A percentile compares a stretch with the other conserved stretches of the same genome.
phyloP scores from a whole-genome alignment of 2,113 vertebrate genomes.

The Hemiprocne comata region DNA sequence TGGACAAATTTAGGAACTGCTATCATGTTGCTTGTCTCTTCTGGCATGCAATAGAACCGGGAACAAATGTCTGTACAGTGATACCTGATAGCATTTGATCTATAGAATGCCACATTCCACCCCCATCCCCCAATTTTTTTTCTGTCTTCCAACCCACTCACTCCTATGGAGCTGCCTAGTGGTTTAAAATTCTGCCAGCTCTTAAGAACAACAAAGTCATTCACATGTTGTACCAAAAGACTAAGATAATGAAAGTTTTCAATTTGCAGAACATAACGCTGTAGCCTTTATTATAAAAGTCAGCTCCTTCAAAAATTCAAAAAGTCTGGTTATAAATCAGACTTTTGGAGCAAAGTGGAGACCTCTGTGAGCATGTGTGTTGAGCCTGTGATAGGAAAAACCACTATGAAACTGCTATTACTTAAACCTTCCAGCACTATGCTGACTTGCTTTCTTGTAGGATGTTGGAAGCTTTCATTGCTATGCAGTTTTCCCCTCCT shows the following conservation, averaged over 20 bases:
- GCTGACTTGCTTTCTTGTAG: neutral
- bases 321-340: neutral
- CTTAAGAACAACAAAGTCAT: neutral
- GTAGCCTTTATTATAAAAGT: neutral
- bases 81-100: slow-evolving; percentile 7
- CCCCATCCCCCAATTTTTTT: neutral
- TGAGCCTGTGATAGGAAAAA: neutral
- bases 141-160: neutral
- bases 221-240: neutral
- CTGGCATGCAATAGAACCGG: neutral
- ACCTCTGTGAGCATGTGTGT: neutral
- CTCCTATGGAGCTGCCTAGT: neutral
- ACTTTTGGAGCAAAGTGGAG: neutral
- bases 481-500: neutral
- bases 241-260: neutral
- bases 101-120: neutral
- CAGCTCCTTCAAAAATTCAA: neutral
- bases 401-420: neutral
- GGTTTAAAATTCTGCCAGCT: neutral
- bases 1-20: slow-evolving; percentile 34
- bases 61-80: slow-evolving; percentile 43
- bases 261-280: neutral
- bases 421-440: neutral
- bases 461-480: neutral
- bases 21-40: slow-evolving; percentile 40